Evolutionary conservation across 2,797 vertebrate genomes (phyloP).

Genomic region (Vireo griseus): DNA sequence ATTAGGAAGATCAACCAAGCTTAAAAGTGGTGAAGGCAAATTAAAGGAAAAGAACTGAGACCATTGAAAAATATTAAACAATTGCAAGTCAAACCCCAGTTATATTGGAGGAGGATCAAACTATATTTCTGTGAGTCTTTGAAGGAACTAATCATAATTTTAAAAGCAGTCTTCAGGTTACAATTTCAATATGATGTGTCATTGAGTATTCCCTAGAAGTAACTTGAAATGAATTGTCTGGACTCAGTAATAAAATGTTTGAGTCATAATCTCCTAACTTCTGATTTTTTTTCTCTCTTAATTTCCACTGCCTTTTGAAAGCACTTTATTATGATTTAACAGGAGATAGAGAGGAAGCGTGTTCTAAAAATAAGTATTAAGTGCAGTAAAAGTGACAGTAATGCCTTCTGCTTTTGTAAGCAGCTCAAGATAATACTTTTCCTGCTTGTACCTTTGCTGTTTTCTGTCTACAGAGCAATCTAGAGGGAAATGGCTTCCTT

Average conservation of each 20-base stretch:
- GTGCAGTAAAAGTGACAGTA: slow-evolving; percentile 52
- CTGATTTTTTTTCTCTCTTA: background rate
- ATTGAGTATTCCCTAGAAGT: background rate
- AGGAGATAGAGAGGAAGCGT: background rate
- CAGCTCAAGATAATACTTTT: slow-evolving; percentile 47
- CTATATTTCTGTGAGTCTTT: background rate
- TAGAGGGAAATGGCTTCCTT: background rate
- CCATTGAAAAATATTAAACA: background rate
- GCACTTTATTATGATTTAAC: background rate
- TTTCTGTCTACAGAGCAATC: background rate
- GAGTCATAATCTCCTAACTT: background rate
- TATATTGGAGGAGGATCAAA: background rate
- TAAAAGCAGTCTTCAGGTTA: background rate
- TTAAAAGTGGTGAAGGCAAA: slow-evolving; percentile 7
- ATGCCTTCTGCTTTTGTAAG: slow-evolving; percentile 49
- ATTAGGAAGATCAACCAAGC: slow-evolving; percentile 49
- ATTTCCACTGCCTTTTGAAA: background rate
- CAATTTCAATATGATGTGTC: background rate
- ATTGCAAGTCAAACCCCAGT: background rate
- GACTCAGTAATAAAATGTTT: background rate
- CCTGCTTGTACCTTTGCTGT: background rate
- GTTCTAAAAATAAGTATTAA: slow-evolving; percentile 48
- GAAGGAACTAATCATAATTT: background rate
- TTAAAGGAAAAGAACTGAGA: slow-evolving; percentile 16
- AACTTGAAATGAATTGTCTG: background rate